Base-by-base conservation (phyloP, 2,113 vertebrate species). In the Pterophyllum scalare region DNA sequence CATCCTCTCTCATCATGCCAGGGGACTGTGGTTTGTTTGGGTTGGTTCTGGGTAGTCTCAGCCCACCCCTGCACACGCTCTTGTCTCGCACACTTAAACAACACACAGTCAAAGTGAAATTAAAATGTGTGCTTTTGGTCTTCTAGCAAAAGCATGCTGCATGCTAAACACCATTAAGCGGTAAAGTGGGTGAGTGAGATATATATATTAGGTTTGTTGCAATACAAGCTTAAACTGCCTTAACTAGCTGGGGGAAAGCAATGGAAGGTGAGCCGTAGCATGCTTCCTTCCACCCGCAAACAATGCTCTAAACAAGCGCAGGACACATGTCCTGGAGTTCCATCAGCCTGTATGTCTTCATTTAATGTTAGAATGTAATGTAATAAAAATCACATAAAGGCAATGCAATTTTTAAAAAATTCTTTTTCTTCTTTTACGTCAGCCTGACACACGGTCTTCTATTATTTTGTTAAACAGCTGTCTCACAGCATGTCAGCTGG, bases 1-100 rank as follows among this genome's bases (percentile, higher is more conserved):
- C 46, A 70, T 33, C 19, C 67, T 57, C 22, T 14, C 80, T 86
- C 86, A 49, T 72, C 85, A 62, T 89, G 93, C 91, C 91, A 94
- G 90, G 57, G 80, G 82, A 81, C 31, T 94, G 90, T 67, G 93
- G 95, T 95, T 95, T 95, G 90, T 95, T 95, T 95, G 90, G 89
- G 81, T 94, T 95, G 95, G 93, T 93, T 62, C 67, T 58, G 77
- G 20, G 43, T n/a, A 33, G 84, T 77, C 86, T 80, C 88, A 64
- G 82, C 80, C 79, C 87, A 84, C 86, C 75, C 72, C 13, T 65
- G 62, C 81, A 86, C 46, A n/a, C 76, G 70, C 74, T 57, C 70
- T 17, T 1, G 54, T 84, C 54, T 72, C 9, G 5, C 31, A 40
- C 14, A 61, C 72, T 84, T 49, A 59, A 4, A 24, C 43, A 38